These are phyloP conservation scores for Arizona elegans DNA, from an alignment of 2,113 vertebrate species.

Conservation along the genomic window DNA sequence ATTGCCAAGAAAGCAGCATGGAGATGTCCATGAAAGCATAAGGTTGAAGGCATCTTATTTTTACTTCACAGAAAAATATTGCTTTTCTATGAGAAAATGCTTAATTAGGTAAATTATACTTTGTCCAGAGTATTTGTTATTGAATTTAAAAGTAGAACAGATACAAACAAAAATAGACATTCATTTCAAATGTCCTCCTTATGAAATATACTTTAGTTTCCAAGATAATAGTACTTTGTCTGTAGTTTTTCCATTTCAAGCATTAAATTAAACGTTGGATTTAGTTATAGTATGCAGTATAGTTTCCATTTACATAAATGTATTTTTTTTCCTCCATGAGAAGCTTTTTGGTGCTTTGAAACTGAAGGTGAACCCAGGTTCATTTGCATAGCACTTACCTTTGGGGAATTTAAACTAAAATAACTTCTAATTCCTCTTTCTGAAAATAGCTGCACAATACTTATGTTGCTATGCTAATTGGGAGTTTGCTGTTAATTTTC, in stretches of 20 bases:
- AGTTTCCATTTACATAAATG: neutral
- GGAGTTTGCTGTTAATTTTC: neutral
- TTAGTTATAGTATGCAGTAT: neutral
- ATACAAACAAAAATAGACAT: neutral
- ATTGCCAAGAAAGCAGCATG: neutral
- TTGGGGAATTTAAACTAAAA: constrained; percentile 30
- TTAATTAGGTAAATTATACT: neutral
- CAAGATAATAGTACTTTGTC: neutral
- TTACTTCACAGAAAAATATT: neutral
- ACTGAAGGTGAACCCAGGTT: neutral
- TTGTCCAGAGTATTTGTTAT: neutral
- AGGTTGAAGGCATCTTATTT: neutral
- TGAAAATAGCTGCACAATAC: constrained; percentile 32
- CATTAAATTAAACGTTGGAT: neutral
- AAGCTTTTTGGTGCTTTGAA: neutral
- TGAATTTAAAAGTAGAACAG: neutral
- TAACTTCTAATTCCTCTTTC: constrained; percentile 20
- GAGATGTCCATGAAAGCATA: neutral
- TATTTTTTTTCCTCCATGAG: constrained; percentile 25
- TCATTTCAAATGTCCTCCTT: neutral
- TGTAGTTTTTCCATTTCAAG: neutral
- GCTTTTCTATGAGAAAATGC: neutral
- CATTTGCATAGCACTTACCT: constrained; percentile 46
- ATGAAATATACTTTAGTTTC: neutral
- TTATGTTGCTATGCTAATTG: constrained; percentile 31